Base-by-base conservation (phyloP, 2,113 vertebrate genomes). In the Lophius piscatorius region DNA sequence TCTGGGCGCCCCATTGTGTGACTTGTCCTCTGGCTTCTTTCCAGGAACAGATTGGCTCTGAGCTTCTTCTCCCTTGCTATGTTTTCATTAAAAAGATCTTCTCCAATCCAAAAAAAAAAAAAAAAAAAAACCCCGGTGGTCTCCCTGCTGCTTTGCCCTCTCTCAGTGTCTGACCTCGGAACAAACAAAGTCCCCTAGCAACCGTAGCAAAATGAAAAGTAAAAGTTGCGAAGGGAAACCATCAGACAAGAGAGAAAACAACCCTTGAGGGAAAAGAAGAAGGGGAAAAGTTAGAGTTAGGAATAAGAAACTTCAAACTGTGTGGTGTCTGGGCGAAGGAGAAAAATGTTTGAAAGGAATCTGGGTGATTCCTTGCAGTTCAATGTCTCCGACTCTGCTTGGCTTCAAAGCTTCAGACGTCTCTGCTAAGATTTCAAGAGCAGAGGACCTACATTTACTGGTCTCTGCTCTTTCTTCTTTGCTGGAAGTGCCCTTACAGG, bases 131-230 rank as follows among this genome's bases (percentile, higher is more conserved):
- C 34, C 55, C 52, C 58, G 72, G 29, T 50, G 56, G 47, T 24
- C 38, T 51, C 58, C 70, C 45, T 55, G 56, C 50, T 60, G 71
- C 68, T 57, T 78, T 82, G 66, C 68, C 58, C 76, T 85, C 79
- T 85, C 79, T 85, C 71, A 24, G 63, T 21, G 66, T 54, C 73
- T 84, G 47, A 64, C 81, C 73, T 68, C 44, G 45, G 52, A 66
- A 55, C 38, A 63, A 84, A 87, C 80, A 87, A 81, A 72, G 77
- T 79, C 70, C 73, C 90, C 82, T 90, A 88, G 91, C 87, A 92
- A 92, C 89, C 45, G 2, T 72, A 57, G 59, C 45, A 52, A 67
- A 71, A 72, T 40, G 41, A 67, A n/a, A n/a, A 74, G 64, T 56
- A 63, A 73, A 47, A 18, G 10, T 17, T 26, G 63, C 2, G 35